These are phyloP conservation scores for Drosophila pectinifera DNA, from an alignment of 1,140 invertebrate species.

Conservation along the genomic window DNA sequence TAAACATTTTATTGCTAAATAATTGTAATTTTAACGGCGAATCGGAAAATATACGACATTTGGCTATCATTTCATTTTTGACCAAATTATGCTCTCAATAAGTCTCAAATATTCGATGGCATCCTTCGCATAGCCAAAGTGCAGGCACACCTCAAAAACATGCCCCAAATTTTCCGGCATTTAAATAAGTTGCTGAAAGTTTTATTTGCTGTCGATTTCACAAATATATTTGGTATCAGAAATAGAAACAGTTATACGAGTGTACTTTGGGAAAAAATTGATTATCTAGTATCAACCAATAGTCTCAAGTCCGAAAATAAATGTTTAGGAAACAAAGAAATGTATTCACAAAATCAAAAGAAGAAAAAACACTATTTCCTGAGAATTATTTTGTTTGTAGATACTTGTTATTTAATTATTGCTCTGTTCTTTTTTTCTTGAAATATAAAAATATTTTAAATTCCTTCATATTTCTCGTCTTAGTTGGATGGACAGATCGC, in stretches of 20 bases:
- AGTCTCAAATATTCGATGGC: too few relatives aligned
- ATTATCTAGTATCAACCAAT: background rate
- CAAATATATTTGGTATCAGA: conserved; percentile 10
- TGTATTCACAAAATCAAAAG: background rate
- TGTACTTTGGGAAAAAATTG: too few relatives aligned
- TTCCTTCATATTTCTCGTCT: conserved; percentile 48
- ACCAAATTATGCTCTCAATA: too few relatives aligned
- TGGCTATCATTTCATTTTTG: too few relatives aligned
- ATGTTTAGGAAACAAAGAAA: background rate
- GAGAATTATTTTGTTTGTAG: background rate
- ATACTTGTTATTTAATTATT: too few relatives aligned
- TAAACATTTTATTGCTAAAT: too few relatives aligned
- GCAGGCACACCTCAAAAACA: conserved; percentile 4
- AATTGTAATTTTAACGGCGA: too few relatives aligned
- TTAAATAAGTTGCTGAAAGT: conserved; percentile 71
- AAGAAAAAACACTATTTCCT: background rate
- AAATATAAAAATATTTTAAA: too few relatives aligned
- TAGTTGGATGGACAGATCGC: conserved; percentile 98
- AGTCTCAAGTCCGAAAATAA: conserved; percentile 1
- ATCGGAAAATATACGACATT: too few relatives aligned
- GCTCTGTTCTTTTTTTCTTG: too few relatives aligned
- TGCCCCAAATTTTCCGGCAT: conserved; percentile 54
- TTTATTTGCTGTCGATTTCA: conserved; percentile 67
- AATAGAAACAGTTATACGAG: conserved; percentile 25
- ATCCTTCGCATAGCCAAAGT: conserved; percentile 12